Evolutionary conservation across 2,797 vertebrate genomes (phyloP).

Genomic region (Pantherophis alleghaniensis): DNA sequence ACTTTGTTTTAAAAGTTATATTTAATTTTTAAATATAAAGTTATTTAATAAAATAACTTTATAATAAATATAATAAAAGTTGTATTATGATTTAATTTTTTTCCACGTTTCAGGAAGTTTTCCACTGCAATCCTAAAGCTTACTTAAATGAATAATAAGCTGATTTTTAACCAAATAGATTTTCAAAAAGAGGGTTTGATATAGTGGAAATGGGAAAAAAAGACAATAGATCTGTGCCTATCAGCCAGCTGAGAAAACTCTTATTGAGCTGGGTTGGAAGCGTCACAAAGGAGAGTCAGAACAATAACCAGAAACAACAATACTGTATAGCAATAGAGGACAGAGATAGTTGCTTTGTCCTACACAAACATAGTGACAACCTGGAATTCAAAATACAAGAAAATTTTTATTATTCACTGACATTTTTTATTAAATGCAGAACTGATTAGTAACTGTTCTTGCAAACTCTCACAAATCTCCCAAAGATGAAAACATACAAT

Average conservation of each 20-base stretch:
- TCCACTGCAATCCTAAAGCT: not conserved
- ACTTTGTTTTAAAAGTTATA: not conserved
- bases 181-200: not conserved
- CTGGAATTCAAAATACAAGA: not conserved
- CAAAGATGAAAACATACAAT: not conserved
- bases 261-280: not conserved
- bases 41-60: no score
- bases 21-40: not conserved
- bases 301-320: not conserved
- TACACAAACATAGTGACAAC: not conserved
- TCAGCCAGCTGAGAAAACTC: not conserved
- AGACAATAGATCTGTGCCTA: not conserved
- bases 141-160: not conserved
- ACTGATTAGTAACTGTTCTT: not conserved
- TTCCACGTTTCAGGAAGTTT: not conserved
- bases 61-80: no score
- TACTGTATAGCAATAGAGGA: not conserved
- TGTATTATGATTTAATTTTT: not conserved
- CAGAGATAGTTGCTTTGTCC: not conserved
- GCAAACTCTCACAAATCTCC: not conserved
- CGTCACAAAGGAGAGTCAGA: not conserved
- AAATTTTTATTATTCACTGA: not conserved
- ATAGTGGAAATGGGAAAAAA: no score
- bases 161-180: not conserved
- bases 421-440: not conserved